A percentile compares a stretch with the other conserved stretches of the same genome.
Conservation (phyloP, 1,140 invertebrate genomes). For the Oncopeltus fasciatus region DNA sequence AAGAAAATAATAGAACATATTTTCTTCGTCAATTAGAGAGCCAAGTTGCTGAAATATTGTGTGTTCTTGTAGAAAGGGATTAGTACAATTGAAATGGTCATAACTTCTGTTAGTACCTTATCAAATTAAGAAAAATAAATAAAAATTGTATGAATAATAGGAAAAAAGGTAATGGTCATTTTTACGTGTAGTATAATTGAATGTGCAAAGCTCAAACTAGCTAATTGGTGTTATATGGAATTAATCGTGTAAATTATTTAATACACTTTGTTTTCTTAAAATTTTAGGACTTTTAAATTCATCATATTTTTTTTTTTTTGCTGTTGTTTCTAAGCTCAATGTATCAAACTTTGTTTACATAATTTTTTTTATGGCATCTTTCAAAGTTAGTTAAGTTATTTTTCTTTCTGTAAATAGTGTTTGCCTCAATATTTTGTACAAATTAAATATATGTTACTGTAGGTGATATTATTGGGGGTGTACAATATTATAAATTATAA, state of each 20-base stretch:
- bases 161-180: too few species aligned
- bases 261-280: too few species aligned
- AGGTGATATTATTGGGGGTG: constrained; percentile 7
- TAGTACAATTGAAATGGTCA: too few species aligned
- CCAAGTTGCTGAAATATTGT: too few species aligned
- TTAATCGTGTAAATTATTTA: background rate
- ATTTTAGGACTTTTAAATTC: constrained; percentile 1
- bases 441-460: constrained; percentile 3
- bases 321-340: constrained; percentile 2
- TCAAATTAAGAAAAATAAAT: too few species aligned
- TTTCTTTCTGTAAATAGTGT: constrained; percentile 11
- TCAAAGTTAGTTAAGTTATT: constrained; percentile 10
- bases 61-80: too few species aligned
- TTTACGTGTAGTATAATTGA: background rate
- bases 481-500: constrained; percentile 1
- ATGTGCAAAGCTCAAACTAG: constrained; percentile 4
- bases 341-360: background rate
- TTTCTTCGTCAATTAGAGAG: too few species aligned
- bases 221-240: background rate
- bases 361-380: constrained; percentile 4
- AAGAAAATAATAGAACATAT: background rate
- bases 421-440: constrained; percentile 8
- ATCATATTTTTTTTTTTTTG: constrained; percentile 1
- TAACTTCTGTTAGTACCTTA: too few species aligned
- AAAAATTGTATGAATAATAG: too few species aligned